A percentile compares a stretch with the other conserved stretches of the same genome.
Evolutionary conservation across 2,888 invertebrate genomes (phyloP).

Genomic region (Nematopogon swammerdamellus): DNA sequence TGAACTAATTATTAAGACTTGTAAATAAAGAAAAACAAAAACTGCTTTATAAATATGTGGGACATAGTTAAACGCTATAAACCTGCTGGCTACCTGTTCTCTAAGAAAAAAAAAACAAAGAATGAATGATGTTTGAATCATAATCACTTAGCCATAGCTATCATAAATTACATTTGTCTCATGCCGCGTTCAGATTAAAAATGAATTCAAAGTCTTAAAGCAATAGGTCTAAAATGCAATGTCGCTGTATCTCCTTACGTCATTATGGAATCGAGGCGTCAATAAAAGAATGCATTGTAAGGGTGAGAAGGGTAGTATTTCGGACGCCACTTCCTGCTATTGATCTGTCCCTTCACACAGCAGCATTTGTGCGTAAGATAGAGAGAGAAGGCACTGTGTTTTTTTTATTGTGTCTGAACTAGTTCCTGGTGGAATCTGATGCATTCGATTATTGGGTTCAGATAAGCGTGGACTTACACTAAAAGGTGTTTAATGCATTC

Average conservation of each 20-base stretch:
- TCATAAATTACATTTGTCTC: too few species aligned
- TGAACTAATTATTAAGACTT: too few species aligned
- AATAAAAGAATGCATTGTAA: conserved; percentile 43
- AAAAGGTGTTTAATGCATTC: too few species aligned
- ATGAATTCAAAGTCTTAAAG: too few species aligned
- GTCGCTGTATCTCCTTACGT: too few species aligned
- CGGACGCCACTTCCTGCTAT: conserved; percentile 46
- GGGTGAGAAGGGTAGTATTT: conserved; percentile 55
- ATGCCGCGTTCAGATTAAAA: too few species aligned
- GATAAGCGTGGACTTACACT: too few species aligned
- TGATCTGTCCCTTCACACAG: conserved; percentile 22
- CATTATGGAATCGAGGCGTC: conserved; percentile 30
- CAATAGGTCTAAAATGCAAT: too few species aligned
- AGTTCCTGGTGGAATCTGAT: conserved; percentile 22
- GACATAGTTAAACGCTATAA: conserved; percentile 10
- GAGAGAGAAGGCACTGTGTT: conserved; percentile 16
- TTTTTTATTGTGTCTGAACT: too few species aligned
- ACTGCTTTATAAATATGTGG: too few species aligned
- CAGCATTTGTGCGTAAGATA: conserved; percentile 15
- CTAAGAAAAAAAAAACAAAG: conserved; percentile 21
- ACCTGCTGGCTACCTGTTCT: conserved; percentile 42
- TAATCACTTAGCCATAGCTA: conserved; percentile 13
- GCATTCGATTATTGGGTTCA: conserved; percentile 51
- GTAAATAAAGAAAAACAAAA: too few species aligned
- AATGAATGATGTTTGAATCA: conserved; percentile 29